phyloP scores from a whole-genome alignment of 1,140 invertebrate species.

The Eulimnadia texana region DNA sequence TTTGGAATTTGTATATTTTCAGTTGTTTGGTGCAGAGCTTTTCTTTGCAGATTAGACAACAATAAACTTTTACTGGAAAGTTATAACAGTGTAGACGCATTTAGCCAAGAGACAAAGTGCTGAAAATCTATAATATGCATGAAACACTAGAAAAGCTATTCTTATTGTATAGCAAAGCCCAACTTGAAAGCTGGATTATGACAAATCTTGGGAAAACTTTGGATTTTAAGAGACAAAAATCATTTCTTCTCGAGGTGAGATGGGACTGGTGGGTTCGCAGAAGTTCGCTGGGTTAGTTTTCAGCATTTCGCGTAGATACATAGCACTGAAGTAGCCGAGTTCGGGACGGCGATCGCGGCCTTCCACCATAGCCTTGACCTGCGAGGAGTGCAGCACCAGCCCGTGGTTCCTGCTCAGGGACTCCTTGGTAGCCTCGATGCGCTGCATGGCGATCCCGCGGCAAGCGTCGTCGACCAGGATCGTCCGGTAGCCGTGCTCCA shows the following conservation, averaged over 20 bases:
- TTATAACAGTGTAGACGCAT: too few species aligned
- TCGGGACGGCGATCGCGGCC: constrained; percentile 70
- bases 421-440: constrained; percentile 67
- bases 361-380: constrained; percentile 66
- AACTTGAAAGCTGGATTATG: too few species aligned
- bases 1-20: too few species aligned
- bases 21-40: too few species aligned
- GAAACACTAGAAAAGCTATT: too few species aligned
- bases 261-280: neutral
- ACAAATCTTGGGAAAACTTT: too few species aligned
- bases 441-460: constrained; percentile 66
- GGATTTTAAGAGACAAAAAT: neutral
- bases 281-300: neutral
- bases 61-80: too few species aligned
- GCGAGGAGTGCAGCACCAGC: constrained; percentile 56
- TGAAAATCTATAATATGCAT: too few species aligned
- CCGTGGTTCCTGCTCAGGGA: constrained; percentile 55
- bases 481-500: constrained; percentile 78
- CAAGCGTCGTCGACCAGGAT: constrained; percentile 80
- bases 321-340: constrained; percentile 68
- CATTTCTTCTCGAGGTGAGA: neutral
- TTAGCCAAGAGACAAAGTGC: too few species aligned
- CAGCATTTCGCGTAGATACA: constrained; percentile 41
- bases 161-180: too few species aligned
- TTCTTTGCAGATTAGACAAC: too few species aligned